Evolutionary conservation across 1,140 invertebrate genomes (phyloP), one percentile per base, ranked within the genome.

Genomic region (Leptopilina clavipes): DNA sequence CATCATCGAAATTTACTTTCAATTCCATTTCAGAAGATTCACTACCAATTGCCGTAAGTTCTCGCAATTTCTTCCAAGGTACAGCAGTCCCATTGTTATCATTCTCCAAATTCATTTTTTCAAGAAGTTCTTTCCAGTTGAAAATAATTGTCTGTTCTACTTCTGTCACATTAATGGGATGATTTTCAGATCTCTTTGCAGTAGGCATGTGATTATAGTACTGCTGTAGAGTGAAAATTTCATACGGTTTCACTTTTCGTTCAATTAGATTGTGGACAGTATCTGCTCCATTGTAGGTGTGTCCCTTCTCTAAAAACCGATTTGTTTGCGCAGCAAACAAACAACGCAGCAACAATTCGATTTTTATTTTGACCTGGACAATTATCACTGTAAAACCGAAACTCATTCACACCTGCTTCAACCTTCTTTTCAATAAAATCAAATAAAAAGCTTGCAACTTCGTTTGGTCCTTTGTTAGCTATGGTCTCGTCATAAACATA

Each of bases 301-400:
- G 54, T 1, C 19, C 54, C 19, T 12, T 19, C 22, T 19, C 54
- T 11, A 71, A 14, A 40, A 37, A 71, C 25, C 74, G 54, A 54
- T 11, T 70, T 25, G 1, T 25, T 18, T 37, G n/a, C 9, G 0
- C 22, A 25, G 9, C 10, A 19, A 1, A 71, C 31, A 19, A 71
- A 75, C 45, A 75, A 71, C 1, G 65, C 43, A 45, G 71, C 54
- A 11, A 56, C 10, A n/a, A 52, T 17, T 54, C 25, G 12, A 59
- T 71, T 75, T 56, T 70, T 48, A 19, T 75, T 75, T 7, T 75
- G 44, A 1, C 70, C 74, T 5, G 14, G 0, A 12, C 74, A 75
- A n/a, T 54, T 71, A 31, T 75, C 74, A 18, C 17, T 19, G 17
- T 18, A 59, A 1, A 59, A 40, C 9, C 37, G 3, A 40, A 40